These are phyloP conservation scores for Drosophila villosipedis DNA, from an alignment of 2,888 invertebrate species.

Conservation along the genomic window DNA sequence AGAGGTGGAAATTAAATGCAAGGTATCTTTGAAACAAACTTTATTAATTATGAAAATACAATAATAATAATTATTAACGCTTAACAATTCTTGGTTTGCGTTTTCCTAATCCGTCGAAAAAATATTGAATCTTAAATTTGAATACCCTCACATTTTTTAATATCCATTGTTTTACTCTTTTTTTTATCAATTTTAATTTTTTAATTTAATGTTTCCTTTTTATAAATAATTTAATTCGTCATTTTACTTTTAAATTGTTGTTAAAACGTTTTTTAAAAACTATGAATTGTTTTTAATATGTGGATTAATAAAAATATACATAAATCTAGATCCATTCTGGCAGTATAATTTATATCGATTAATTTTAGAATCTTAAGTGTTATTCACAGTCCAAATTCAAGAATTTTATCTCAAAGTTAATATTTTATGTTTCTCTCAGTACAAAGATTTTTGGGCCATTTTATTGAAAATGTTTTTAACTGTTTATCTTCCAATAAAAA, in stretches of 20 bases:
- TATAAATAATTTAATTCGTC: neutral
- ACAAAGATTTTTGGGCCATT: neutral
- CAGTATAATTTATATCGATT: neutral
- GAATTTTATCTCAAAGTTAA: neutral
- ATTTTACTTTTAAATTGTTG: neutral
- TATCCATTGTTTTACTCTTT: neutral
- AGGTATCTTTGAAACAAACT: neutral
- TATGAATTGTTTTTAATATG: neutral
- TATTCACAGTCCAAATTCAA: neutral
- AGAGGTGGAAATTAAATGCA: neutral
- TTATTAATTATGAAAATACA: neutral
- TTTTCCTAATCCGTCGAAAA: neutral
- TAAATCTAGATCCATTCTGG: neutral
- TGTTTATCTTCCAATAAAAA: neutral
- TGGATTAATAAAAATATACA: neutral
- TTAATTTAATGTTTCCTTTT: neutral
- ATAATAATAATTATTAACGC: neutral
- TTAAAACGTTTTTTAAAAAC: neutral
- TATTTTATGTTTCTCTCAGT: neutral
- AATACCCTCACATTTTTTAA: neutral
- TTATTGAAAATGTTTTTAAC: neutral
- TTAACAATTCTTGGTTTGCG: accelerated
- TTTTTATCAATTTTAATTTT: neutral
- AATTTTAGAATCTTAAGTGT: neutral
- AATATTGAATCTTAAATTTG: neutral